phyloP scores from a whole-genome alignment of 2,888 invertebrate genomes.

The Aspidapion aeneum region DNA sequence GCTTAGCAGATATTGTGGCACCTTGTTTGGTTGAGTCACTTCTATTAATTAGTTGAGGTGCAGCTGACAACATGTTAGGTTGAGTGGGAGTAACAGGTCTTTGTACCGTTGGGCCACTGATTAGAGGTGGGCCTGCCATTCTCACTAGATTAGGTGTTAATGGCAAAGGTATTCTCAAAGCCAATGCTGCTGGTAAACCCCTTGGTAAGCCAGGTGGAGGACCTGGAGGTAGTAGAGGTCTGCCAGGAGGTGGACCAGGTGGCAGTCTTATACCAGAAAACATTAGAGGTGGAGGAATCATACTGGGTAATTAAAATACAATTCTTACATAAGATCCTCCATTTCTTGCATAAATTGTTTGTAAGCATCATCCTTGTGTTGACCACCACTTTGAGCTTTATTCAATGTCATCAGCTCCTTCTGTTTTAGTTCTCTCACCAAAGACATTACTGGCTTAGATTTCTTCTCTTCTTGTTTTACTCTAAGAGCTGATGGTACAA shows the following conservation, averaged over 20 bases:
- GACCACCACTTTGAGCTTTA: constrained; percentile 46
- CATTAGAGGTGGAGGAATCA: constrained; percentile 47
- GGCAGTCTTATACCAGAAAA: constrained; percentile 44
- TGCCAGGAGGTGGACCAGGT: constrained; percentile 54
- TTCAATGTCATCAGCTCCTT: constrained; percentile 47
- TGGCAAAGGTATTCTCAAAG: constrained; percentile 50
- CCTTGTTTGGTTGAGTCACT: constrained; percentile 57
- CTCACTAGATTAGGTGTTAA: constrained; percentile 55
- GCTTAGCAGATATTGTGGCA: constrained; percentile 90
- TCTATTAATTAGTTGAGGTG: constrained; percentile 71
- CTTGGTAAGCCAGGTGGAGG: constrained; percentile 56
- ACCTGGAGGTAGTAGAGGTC: constrained; percentile 51
- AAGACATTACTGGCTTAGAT: constrained; percentile 54
- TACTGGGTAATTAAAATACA: too few species aligned
- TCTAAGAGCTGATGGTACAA: constrained; percentile 89
- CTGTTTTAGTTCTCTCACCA: constrained; percentile 53
- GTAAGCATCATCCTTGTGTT: constrained; percentile 95
- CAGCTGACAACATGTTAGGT: constrained; percentile 74
- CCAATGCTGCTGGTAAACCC: constrained; percentile 53
- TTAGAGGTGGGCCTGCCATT: constrained; percentile 35
- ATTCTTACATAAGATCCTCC: constrained; percentile 55
- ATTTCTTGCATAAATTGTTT: constrained; percentile 99
- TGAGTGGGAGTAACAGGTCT: constrained; percentile 36
- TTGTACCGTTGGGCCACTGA: constrained; percentile 29
- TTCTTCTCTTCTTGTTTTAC: constrained; percentile 85